Evolutionary conservation across 1,140 invertebrate species (phyloP).

Genomic region (Cyphomyrmex costatus): DNA sequence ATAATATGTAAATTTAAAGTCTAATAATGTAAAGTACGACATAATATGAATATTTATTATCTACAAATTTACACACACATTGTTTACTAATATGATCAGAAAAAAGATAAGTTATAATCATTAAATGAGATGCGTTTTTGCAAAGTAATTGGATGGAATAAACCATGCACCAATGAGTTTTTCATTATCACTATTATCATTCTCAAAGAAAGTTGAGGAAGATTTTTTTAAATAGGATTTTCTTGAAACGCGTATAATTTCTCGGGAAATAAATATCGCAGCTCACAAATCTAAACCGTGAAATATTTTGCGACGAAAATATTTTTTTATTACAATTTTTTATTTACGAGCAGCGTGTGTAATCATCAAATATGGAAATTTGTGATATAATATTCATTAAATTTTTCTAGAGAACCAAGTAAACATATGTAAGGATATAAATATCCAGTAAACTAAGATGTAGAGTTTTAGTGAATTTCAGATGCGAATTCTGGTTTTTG

Average conservation of each 20-base stretch:
- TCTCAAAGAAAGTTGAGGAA: not conserved
- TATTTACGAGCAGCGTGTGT: not conserved
- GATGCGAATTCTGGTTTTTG: not conserved
- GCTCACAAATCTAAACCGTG: not conserved
- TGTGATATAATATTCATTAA: conserved; percentile 16
- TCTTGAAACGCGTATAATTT: not conserved
- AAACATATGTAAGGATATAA: not conserved
- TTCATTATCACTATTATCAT: conserved; percentile 4
- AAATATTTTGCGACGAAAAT: not conserved
- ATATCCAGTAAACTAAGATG: not conserved
- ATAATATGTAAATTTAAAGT: not conserved
- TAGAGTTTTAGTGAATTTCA: not conserved
- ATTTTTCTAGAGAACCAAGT: not conserved
- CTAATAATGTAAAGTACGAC: not conserved
- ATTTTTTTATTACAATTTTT: not conserved
- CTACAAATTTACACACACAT: not conserved
- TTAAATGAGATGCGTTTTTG: not conserved
- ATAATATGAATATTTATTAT: conserved; percentile 12
- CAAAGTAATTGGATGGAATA: not conserved
- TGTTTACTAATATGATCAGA: not conserved
- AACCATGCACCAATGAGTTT: not conserved
- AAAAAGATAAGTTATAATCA: not conserved
- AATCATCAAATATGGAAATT: conserved; percentile 15
- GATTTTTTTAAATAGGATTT: conserved; percentile 4
- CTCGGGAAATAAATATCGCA: not conserved